Conservation (phyloP, 2,113 vertebrate genomes). For the Gobius niger region DNA sequence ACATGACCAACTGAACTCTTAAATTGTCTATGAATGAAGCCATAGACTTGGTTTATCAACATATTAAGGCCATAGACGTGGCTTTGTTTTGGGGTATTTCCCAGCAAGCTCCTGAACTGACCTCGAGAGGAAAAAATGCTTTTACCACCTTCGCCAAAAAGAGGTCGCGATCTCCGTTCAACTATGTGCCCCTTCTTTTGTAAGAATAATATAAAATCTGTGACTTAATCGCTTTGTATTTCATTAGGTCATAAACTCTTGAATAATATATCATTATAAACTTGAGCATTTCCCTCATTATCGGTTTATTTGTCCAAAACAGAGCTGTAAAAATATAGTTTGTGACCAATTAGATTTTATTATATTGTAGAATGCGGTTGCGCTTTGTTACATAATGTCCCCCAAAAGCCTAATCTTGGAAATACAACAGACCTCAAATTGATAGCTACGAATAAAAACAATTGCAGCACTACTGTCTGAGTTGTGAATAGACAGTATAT, state of each 20-base stretch:
- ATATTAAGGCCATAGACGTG: not conserved
- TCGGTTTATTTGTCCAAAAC: conserved; percentile 1
- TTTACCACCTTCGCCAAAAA: too few species aligned
- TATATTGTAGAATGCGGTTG: not conserved
- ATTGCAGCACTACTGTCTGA: not conserved
- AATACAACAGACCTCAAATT: not conserved
- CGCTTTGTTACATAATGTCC: not conserved
- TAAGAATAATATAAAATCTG: too few species aligned
- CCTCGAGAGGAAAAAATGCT: too few species aligned
- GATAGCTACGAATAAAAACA: not conserved
- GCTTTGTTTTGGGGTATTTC: not conserved
- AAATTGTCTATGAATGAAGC: not conserved
- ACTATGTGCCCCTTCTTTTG: too few species aligned
- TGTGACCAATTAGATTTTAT: conserved; percentile 5
- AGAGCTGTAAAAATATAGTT: conserved; percentile 1
- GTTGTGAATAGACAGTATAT: not conserved
- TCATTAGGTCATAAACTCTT: not conserved
- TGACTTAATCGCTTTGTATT: not conserved
- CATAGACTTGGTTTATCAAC: not conserved
- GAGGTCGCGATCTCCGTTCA: too few species aligned
- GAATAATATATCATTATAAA: not conserved
- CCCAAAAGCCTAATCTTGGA: not conserved
- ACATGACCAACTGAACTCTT: not conserved
- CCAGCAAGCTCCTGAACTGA: not conserved
- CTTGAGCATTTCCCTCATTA: not conserved